Base-by-base conservation (phyloP, 2,888 invertebrate species). In the Heliconius ismenius region DNA sequence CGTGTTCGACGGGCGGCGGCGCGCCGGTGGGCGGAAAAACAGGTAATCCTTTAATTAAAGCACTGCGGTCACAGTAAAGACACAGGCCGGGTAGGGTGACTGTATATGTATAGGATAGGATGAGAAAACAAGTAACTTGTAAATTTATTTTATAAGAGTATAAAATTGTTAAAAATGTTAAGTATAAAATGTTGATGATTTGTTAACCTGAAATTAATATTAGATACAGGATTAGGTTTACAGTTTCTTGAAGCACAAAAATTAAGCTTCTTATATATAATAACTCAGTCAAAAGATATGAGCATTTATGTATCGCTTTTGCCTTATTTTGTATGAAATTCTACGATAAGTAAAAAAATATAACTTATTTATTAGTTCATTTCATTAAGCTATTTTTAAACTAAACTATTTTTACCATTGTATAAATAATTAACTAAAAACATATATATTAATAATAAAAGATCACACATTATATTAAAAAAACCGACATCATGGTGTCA, bases 21-120 rank as follows among this genome's bases (percentile, higher is more conserved):
- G 83, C 81, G 83, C 82, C 78, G 62, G 76, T 58, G 83, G 81
- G 83, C 82, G 86, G 85, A 87, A 90, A 91, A 90, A 88, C 89
- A 84, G 85, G 82, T 88, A 88, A 90, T 90, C 88, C 89, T 88
- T 88, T 90, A 90, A 91, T 90, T 90, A 89, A 88, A 86, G 83
- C 82, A 81, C 83, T 82, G 87, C 81, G 87, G 87, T 86, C 84
- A 81, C 83, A 73, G 81, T 83, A 86, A 87, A 88, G 87, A 87
- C 84, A 82, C 82, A 79, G 82, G 78, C 73, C 73, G n/a, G 76
- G 79, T 80, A 82, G 81, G 80, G 81, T 79, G 80, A 76, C 80
- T 60, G 32, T 24, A 18, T 58, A 15, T 54, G 32, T 36, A 70
- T 2, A 58, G 39, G 39, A 67, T 2, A 70, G 39, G 39, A 67